Evolutionary conservation across 2,888 invertebrate genomes (phyloP).

Genomic region (Rhaphigaster nebulosa): DNA sequence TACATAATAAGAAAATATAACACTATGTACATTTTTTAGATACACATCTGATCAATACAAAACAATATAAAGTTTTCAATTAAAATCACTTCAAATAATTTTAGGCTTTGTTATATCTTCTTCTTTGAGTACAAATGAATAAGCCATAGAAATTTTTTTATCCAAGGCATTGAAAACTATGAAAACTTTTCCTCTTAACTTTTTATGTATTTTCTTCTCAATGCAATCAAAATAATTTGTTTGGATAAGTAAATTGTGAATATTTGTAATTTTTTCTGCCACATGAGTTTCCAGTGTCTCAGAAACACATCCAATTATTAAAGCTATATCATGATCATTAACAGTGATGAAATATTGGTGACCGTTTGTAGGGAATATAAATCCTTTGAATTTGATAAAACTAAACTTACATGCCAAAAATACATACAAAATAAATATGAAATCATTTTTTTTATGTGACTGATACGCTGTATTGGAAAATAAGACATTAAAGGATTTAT

Average conservation of each 20-base stretch:
- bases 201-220: neutral
- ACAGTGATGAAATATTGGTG: neutral
- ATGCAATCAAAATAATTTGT: neutral
- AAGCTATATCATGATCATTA: conserved; percentile 19
- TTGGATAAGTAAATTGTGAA: neutral
- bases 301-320: neutral
- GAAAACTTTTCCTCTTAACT: conserved; percentile 23
- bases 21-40: too few species aligned
- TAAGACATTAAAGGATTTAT: neutral
- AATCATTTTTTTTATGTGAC: neutral
- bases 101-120: neutral
- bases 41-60: too few species aligned
- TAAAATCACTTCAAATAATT: neutral
- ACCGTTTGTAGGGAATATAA: neutral
- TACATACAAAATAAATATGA: neutral
- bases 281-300: neutral
- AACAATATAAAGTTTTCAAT: neutral
- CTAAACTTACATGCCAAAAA: conserved; percentile 9
- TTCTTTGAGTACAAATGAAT: neutral
- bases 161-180: neutral
- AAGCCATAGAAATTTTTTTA: neutral
- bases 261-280: neutral
- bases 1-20: too few species aligned
- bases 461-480: neutral
- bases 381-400: conserved; percentile 3